A percentile compares a stretch with the other conserved stretches of the same genome.
These are phyloP conservation scores for Charina bottae DNA, from an alignment of 2,113 vertebrate species.

Conservation along the genomic window DNA sequence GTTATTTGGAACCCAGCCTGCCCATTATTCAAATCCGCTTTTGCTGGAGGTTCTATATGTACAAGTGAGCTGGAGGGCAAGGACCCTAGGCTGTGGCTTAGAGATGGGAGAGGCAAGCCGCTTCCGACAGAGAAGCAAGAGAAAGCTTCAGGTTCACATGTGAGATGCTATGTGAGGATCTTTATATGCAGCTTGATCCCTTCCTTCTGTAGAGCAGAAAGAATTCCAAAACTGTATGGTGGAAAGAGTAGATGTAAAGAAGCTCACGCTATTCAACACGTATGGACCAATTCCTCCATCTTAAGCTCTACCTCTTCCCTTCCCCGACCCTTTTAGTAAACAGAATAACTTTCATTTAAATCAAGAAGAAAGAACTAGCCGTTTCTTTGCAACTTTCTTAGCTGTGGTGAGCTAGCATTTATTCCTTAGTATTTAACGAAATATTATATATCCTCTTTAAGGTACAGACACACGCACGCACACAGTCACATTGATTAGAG, in stretches of 20 bases:
- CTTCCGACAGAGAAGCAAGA: neutral
- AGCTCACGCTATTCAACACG: too few species aligned
- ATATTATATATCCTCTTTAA: constrained; percentile 27
- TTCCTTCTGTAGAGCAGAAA: neutral
- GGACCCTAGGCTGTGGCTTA: too few species aligned
- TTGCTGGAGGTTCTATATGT: neutral
- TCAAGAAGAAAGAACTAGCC: constrained; percentile 26
- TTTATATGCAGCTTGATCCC: neutral
- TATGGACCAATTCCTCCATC: neutral
- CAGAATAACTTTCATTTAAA: constrained; percentile 11
- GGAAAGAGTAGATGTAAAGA: too few species aligned
- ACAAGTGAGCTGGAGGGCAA: neutral
- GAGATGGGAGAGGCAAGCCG: too few species aligned
- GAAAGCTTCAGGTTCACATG: neutral
- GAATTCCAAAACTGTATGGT: neutral
- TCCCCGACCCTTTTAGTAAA: neutral
- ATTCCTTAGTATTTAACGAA: constrained; percentile 42
- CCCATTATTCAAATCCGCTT: neutral
- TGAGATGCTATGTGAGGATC: neutral
- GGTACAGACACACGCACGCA: constrained; percentile 39
- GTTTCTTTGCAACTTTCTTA: constrained; percentile 53
- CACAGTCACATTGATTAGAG: neutral
- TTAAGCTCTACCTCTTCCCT: neutral
- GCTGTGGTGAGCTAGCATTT: constrained; percentile 48
- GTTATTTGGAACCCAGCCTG: neutral